These are phyloP conservation scores for Hirtodrosophila confusa DNA, from an alignment of 2,888 invertebrate species.

Conservation along the genomic window DNA sequence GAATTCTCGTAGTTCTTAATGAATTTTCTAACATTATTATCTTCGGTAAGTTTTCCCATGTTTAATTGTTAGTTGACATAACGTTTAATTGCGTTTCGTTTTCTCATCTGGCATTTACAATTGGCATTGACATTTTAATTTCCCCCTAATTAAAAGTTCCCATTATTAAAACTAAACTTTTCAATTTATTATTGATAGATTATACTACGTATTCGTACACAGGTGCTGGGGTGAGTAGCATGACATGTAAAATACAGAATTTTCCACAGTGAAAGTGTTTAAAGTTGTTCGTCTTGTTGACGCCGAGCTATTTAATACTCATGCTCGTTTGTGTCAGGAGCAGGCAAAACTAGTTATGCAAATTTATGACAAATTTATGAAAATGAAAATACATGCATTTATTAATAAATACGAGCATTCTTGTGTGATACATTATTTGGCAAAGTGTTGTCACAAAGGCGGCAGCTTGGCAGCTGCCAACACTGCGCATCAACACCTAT, in stretches of 20 bases:
- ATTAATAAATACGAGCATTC: background rate
- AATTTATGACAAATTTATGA: conserved; percentile 69
- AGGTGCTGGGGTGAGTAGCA: background rate
- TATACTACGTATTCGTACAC: too few species aligned
- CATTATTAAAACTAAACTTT: background rate
- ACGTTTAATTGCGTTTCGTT: too few species aligned
- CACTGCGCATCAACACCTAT: conserved; percentile 73
- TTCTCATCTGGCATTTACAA: too few species aligned
- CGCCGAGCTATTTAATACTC: conserved; percentile 10
- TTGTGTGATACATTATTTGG: conserved; percentile 39
- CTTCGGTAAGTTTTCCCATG: too few species aligned
- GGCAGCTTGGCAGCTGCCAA: conserved; percentile 73
- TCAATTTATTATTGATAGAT: conserved; percentile 1
- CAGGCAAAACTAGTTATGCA: conserved; percentile 56
- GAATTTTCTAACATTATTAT: too few species aligned
- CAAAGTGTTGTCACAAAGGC: conserved; percentile 69
- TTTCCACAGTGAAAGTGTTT: conserved; percentile 7
- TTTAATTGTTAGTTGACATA: too few species aligned
- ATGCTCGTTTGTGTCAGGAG: conserved; percentile 12
- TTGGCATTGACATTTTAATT: background rate
- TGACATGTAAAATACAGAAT: background rate
- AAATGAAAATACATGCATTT: conserved; percentile 49
- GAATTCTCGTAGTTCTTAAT: too few species aligned
- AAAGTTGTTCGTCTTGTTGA: background rate
- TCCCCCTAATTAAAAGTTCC: background rate